Base-by-base conservation (phyloP, 2,888 invertebrate genomes). In the Poecilobothrus nobilitatus region DNA sequence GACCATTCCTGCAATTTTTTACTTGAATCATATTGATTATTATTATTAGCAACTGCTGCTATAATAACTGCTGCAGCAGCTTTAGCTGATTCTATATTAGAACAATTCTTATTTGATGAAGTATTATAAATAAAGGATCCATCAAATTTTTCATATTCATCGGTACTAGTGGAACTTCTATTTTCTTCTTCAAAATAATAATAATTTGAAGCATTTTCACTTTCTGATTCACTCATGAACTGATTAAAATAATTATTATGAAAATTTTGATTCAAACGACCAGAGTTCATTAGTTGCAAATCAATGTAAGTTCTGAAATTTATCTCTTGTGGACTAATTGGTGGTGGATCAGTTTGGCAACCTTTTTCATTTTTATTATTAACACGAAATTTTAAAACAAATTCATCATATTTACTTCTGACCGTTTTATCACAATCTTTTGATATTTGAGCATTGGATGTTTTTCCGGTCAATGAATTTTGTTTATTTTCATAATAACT, bases 301-400 rank as follows among this genome's bases (percentile, higher is more conserved):
- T 53, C 18, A 18, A n/a, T 53, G 18, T 18, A 18, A n/a, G 9
- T 53, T 53, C n/a, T 15, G 6, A 53, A 53, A 53, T 15, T 12
- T 2, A 18, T 53, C 15, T 34, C 20, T 20, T 34, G 20, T 37
- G 37, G 10, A 65, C 27, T 27, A 18, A 22, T 22, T 33, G 27
- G 34, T 22, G 63, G 62, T 22, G 71, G 71, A 37, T 85, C 85
- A 0, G 87, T 87, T 78, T 88, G 87, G 72, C 86, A 85, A 69
- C 81, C 84, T 75, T 86, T 86, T 73, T 87, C 85, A 73, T 82
- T 84, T 75, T 82, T 84, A 8, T 70, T 70, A 71, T 83, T 82
- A n/a, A 89, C 83, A 75, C 87, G 86, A 80, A 91, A 92, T 77
- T 90, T 91, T 73, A 91, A 84, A 66, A 86, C 81, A 78, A 89